Base-by-base conservation (phyloP, 1,140 invertebrate species). In the Pseudomyrmex concolor region DNA sequence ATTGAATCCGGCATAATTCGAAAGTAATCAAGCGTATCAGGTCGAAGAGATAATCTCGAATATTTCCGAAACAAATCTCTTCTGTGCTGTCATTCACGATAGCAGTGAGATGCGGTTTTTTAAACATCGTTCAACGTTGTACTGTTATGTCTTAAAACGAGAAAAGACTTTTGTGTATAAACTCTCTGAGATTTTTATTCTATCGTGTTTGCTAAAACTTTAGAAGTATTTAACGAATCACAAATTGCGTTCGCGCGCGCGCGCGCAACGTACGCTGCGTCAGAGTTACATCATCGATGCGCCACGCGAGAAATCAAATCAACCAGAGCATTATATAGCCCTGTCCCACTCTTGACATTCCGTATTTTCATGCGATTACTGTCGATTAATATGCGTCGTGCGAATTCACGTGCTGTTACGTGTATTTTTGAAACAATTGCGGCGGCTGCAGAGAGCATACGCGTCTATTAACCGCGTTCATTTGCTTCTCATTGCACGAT, bases 341-440 rank as follows among this genome's bases (percentile, higher is more conserved):
- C 34, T 7, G 34, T 48, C 51, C 10, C 34, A n/a, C 64, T 55
- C 13, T 19, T 34, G 43, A 50, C 22, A 34, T 19, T 5, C n/a
- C 2, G 12, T 9, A n/a, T 17, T 34, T 34, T 12, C 59, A 8
- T n/a, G 54, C 43, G 66, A 71, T 80, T 80, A 80, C 76, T 12
- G 43, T 70, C 66, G 76, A 80, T 80, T 80, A 82, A 73, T 82
- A 82, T 82, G 70, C 78, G 13, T 25, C 59, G 13, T 51, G 78
- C 78, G 60, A 63, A 64, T 82, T 71, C 71, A 72, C 78, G 78
- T 62, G 70, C 78, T 63, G 78, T 82, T 82, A 74, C 71, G 68
- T 82, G 70, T 48, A 82, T 82, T 82, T 82, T 82, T 82, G 22
- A 43, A 51, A 73, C 43, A 64, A 74, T 74, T 70, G 45, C 22